Evolutionary conservation across 1,140 invertebrate species (phyloP).

Genomic region (Aphidius ervi): DNA sequence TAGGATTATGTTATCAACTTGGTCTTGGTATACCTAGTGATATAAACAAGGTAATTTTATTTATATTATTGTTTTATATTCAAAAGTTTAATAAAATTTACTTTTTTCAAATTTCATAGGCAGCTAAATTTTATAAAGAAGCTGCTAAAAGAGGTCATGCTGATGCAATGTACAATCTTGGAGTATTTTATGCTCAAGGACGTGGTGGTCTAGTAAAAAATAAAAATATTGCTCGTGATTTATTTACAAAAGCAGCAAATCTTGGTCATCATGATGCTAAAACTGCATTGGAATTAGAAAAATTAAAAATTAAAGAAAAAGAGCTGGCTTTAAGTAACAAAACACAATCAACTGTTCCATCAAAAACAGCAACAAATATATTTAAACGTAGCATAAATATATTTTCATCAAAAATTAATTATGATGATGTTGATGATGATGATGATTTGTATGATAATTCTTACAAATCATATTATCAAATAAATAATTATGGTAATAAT

Average conservation of each 20-base stretch:
- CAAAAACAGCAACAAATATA: too few relatives aligned
- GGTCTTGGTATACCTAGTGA: conserved; percentile 58
- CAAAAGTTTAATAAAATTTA: conserved; percentile 6
- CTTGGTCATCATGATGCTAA: conserved; percentile 58
- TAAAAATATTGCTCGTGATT: conserved; percentile 46
- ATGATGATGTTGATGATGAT: too few relatives aligned
- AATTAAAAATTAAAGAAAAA: conserved; percentile 7
- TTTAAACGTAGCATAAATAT: too few relatives aligned
- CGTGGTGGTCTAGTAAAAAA: conserved; percentile 54
- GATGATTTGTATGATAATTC: too few relatives aligned
- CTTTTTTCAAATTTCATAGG: conserved; percentile 37
- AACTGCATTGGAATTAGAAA: conserved; percentile 48
- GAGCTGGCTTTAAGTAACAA: not conserved
- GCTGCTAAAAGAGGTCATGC: conserved; percentile 59
- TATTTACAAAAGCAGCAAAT: conserved; percentile 56
- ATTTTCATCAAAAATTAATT: too few relatives aligned
- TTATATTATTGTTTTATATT: not conserved
- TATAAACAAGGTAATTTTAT: conserved; percentile 51
- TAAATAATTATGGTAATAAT: too few relatives aligned
- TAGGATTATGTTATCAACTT: conserved; percentile 61
- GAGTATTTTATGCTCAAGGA: conserved; percentile 62
- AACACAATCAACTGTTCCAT: too few relatives aligned
- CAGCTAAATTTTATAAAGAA: conserved; percentile 57
- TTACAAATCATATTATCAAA: too few relatives aligned
- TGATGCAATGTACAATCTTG: conserved; percentile 61